Evolutionary conservation across 2,888 invertebrate species (phyloP).

Genomic region (Philonicus albiceps): DNA sequence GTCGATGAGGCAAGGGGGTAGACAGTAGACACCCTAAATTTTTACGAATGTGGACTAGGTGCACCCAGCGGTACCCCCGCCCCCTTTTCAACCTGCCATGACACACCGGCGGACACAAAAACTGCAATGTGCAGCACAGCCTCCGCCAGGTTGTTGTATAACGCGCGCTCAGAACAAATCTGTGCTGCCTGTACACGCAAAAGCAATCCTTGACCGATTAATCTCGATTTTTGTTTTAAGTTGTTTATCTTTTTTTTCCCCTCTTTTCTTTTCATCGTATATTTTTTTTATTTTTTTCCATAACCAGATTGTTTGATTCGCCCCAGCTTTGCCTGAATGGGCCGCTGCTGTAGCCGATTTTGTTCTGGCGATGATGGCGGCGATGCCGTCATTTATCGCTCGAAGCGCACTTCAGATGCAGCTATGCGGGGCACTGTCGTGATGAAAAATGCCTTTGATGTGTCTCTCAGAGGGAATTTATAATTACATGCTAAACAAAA

Average conservation of each 20-base stretch:
- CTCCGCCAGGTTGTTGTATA: slow-evolving; percentile 23
- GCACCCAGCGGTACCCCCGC: not conserved
- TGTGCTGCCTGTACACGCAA: slow-evolving; percentile 34
- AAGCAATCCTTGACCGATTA: slow-evolving; percentile 49
- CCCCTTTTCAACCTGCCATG: slow-evolving; percentile 1
- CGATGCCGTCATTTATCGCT: slow-evolving; percentile 28
- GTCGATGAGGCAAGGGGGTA: not conserved
- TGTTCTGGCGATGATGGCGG: slow-evolving; percentile 21
- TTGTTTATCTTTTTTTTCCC: slow-evolving; percentile 11
- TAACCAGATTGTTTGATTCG: slow-evolving; percentile 42
- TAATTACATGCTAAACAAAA: not conserved
- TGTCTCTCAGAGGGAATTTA: not conserved
- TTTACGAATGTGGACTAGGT: slow-evolving; percentile 48
- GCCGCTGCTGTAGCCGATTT: slow-evolving; percentile 35
- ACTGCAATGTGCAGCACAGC: slow-evolving; percentile 26
- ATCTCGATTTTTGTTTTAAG: slow-evolving; percentile 45
- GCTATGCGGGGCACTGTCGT: not conserved
- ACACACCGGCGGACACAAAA: slow-evolving; percentile 39
- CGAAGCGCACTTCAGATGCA: not conserved
- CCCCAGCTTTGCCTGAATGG: slow-evolving; percentile 46
- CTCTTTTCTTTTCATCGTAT: slow-evolving; percentile 26
- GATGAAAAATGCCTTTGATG: not conserved
- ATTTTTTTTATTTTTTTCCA: slow-evolving; percentile 1
- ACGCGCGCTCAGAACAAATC: slow-evolving; percentile 32
- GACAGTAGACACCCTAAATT: slow-evolving; percentile 49